Evolutionary conservation across 2,113 vertebrate species (phyloP).

Genomic region (Passer domesticus): DNA sequence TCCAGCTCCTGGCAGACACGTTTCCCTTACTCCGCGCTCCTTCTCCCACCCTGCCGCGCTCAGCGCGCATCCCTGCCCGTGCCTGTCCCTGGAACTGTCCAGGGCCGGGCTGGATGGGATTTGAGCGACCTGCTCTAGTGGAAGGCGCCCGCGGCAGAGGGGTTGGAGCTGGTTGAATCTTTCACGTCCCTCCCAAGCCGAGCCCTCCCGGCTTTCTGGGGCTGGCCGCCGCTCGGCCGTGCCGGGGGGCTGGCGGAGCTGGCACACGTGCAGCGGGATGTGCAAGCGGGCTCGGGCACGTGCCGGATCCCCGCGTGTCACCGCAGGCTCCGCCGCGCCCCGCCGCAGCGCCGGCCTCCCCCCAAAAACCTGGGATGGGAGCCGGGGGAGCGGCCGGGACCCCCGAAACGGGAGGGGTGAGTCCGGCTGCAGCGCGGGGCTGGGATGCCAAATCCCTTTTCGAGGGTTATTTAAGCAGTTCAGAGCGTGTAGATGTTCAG

Average conservation of each 20-base stretch:
- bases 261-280: not conserved
- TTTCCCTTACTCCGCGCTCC: rapidly evolving
- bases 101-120: not conserved
- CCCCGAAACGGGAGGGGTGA: not conserved
- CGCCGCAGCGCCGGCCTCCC: not conserved
- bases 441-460: not conserved
- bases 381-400: no score
- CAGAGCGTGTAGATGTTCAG: not conserved
- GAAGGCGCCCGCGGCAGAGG: not conserved
- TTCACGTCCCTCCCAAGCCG: not conserved
- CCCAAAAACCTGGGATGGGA: not conserved
- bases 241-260: not conserved
- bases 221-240: not conserved
- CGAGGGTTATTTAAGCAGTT: not conserved
- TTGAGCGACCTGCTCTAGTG: not conserved
- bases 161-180: not conserved
- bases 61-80: not conserved
- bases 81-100: not conserved
- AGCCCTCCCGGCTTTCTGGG: rapidly evolving
- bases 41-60: not conserved
- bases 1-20: not conserved
- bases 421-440: not conserved
- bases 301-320: not conserved
- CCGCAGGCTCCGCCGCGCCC: not conserved
- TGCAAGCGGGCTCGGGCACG: not conserved